Evolutionary conservation across 1,140 invertebrate species (phyloP).

Genomic region (Venustaconcha ellipsiformis): DNA sequence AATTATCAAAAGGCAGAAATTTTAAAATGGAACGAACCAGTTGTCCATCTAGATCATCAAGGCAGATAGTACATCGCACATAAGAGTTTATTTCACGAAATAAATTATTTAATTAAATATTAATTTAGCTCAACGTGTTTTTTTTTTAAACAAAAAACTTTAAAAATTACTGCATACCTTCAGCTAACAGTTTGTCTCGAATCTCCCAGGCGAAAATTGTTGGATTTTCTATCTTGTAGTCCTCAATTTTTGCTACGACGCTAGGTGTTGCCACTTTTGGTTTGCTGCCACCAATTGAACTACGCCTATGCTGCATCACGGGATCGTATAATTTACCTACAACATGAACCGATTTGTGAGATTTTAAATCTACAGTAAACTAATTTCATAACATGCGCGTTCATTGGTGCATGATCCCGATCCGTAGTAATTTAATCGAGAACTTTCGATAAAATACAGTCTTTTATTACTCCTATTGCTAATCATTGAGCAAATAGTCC

Average conservation of each 20-base stretch:
- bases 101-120: too few species aligned
- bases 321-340: conserved; percentile 88
- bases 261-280: conserved; percentile 98
- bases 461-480: too few species aligned
- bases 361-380: neutral
- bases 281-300: conserved; percentile 98
- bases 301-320: conserved; percentile 82
- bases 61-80: too few species aligned
- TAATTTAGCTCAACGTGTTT: neutral
- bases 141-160: neutral
- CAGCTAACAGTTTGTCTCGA: conserved; percentile 92
- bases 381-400: too few species aligned
- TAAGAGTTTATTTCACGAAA: too few species aligned
- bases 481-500: too few species aligned
- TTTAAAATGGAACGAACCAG: too few species aligned
- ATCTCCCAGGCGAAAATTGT: conserved; percentile 99
- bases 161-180: conserved; percentile 86
- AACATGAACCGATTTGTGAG: conserved; percentile 1
- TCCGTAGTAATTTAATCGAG: too few species aligned
- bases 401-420: too few species aligned
- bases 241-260: conserved; percentile 97
- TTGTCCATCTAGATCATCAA: too few species aligned
- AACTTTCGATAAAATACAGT: too few species aligned
- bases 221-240: conserved; percentile 98
- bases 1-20: too few species aligned